Base-by-base conservation (phyloP, 2,888 invertebrate genomes). In the Parascotia fuliginaria region DNA sequence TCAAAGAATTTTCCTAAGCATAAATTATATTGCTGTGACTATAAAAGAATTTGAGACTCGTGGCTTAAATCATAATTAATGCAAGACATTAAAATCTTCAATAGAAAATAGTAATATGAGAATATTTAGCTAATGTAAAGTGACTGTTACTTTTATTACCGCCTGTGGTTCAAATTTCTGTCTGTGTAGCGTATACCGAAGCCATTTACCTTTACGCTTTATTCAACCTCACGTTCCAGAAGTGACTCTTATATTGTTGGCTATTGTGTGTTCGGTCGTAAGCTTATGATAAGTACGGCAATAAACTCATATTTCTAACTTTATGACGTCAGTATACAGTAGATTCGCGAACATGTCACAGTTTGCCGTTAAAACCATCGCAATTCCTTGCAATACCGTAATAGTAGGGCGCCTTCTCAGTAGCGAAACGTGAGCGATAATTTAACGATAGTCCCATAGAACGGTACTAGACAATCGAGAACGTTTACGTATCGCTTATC, bases 351-450 rank as follows among this genome's bases (percentile, higher is more conserved):
- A 60, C 39, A 54, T 75, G 70, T 66, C 61, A 65, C 48, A 60
- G 55, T 55, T 45, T 56, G 43, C 60, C 46, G 31, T 48, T 56
- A 53, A 62, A 57, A 60, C 55, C 41, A 71, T 70, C 69, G 73
- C 71, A 70, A 76, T 70, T 77, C 70, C 67, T 68, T 60, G 64
- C 62, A 71, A 78, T 78, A 83, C 78, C 77, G 77, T 81, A 85
- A 83, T 79, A 66, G 60, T 66, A 79, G 79, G 76, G 78, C 80
- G 74, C 77, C 75, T 73, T 76, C 67, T 77, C 88, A 73, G 90
- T 90, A 89, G 91, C 89, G 76, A 85, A 89, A 85, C 91, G 89
- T 89, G 90, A 87, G 82, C 87, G 87, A 91, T 91, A 89, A 89
- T 84, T 90, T 84, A 83, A 77, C 86, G 85, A 87, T 85, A 87